Base-by-base conservation (phyloP, 2,113 vertebrate genomes). In the Hyperopisus bebe region DNA sequence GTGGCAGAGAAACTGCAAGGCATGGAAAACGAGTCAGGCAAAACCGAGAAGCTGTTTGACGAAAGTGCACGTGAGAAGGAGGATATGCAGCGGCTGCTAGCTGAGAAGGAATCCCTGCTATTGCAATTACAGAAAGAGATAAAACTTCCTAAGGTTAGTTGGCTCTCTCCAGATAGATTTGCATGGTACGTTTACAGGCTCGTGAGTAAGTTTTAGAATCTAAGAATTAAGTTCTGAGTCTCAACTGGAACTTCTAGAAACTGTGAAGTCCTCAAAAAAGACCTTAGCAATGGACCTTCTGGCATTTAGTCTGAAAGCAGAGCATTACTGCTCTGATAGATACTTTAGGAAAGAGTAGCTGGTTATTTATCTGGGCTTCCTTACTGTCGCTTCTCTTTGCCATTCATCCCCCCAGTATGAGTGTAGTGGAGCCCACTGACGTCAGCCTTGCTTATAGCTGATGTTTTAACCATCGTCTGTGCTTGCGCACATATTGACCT, bases 31-130 rank as follows among this genome's bases (percentile, higher is more conserved):
- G 84, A 93, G 91, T 88, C 91, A 10, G 93, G 90, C 55, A 90
- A 92, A 77, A 62, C 7, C 15, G 90, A 87, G 10, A 51, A 80
- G 70, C 74, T 51, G 46, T 42, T 74, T 35, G 94, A 91, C 88
- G 89, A 91, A 88, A 62, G 88, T 24, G 11, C 85, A 89, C 91
- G 91, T 86, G 94, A 96, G 5, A 92, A 94, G 46, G 95, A 95
- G 4, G 89, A 95, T 50, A 91, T 97, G 91, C 93, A 92, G 90
- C 92, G 93, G 21, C 92, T 94, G 91, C 93, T 98, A 87, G 94
- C 95, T 44, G 96, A 97, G 91, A 98, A 96, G 92, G 97, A 98
- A 58, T 92, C 92, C 2, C 94, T 97, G 35, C 91, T 98, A 62
- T 95, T 93, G 89, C 95, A 95, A 90, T 62, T 97, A 87, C 96